Conservation (phyloP, 2,888 invertebrate species). For the Dolichomitus sp. region DNA sequence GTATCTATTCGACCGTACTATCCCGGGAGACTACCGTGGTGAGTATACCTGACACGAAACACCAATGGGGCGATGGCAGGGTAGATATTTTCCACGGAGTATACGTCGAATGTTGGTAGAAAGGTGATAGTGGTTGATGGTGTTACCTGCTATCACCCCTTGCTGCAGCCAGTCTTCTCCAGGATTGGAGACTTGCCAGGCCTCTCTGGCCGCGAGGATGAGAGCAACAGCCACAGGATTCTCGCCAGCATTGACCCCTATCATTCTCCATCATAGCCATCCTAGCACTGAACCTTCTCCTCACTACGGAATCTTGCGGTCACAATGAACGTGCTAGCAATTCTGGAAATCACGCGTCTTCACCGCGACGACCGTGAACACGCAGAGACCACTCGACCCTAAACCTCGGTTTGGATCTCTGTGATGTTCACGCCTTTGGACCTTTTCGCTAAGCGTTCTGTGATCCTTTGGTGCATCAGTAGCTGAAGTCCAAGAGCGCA, state of each 20-base stretch:
- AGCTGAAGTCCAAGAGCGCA: constrained; percentile 16
- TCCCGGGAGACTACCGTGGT: constrained; percentile 17
- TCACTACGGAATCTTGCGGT: constrained; percentile 43
- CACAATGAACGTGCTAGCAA: constrained; percentile 38
- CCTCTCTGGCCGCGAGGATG: constrained; percentile 5
- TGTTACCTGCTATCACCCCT: background rate
- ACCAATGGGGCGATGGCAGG: constrained; percentile 53
- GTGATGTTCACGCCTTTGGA: constrained; percentile 26
- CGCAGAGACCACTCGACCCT: constrained; percentile 4
- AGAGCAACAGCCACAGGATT: constrained; percentile 14
- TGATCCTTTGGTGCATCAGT: constrained; percentile 1
- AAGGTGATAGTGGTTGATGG: background rate
- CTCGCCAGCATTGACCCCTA: constrained; percentile 25
- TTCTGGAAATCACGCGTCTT: constrained; percentile 52
- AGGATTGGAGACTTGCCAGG: constrained; percentile 79
- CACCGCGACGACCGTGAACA: background rate
- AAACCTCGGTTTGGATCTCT: constrained; percentile 18
- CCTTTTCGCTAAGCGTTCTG: constrained; percentile 27
- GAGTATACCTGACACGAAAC: background rate
- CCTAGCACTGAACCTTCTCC: constrained; percentile 45
- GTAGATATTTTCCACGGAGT: constrained; percentile 78
- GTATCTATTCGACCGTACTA: constrained; percentile 41
- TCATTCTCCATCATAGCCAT: constrained; percentile 24
- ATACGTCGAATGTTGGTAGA: constrained; percentile 55
- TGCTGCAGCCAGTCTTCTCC: constrained; percentile 23